Conservation (phyloP, 2,113 vertebrate species). For the Vulpes lagopus region DNA sequence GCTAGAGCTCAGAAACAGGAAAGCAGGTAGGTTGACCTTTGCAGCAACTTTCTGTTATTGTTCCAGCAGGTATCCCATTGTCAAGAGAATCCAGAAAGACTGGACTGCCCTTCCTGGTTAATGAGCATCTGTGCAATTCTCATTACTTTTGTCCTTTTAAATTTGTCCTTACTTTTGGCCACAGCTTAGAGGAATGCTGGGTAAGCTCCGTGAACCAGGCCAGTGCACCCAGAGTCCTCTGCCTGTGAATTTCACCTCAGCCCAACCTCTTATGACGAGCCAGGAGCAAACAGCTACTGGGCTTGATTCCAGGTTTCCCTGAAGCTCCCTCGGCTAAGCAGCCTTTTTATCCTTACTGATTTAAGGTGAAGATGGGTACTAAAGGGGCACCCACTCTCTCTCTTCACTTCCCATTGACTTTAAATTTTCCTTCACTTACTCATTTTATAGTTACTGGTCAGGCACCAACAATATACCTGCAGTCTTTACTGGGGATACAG, state of each 20-base stretch:
- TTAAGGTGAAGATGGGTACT: background rate
- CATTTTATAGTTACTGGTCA: too few species aligned
- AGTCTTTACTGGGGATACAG: background rate
- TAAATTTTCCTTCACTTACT: background rate
- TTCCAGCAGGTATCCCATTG: background rate
- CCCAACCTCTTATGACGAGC: background rate
- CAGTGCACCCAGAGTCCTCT: background rate
- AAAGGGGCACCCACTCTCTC: rapidly evolving
- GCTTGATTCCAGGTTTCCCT: background rate
- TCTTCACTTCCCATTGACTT: background rate
- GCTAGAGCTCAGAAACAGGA: background rate
- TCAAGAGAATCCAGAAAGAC: background rate
- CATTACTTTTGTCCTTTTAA: background rate
- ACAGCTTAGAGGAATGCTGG: background rate
- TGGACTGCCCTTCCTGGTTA: background rate
- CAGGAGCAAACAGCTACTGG: rapidly evolving
- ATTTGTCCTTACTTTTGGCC: too few species aligned
- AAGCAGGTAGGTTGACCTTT: background rate
- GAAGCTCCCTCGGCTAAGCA: background rate
- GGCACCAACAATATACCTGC: rapidly evolving
- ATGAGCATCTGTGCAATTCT: background rate
- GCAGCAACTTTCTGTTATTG: background rate
- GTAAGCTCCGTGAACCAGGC: too few species aligned
- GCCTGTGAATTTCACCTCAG: background rate
- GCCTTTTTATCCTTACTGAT: background rate